Conservation (phyloP, 2,113 vertebrate genomes). For the Psammodynastes pulverulentus region DNA sequence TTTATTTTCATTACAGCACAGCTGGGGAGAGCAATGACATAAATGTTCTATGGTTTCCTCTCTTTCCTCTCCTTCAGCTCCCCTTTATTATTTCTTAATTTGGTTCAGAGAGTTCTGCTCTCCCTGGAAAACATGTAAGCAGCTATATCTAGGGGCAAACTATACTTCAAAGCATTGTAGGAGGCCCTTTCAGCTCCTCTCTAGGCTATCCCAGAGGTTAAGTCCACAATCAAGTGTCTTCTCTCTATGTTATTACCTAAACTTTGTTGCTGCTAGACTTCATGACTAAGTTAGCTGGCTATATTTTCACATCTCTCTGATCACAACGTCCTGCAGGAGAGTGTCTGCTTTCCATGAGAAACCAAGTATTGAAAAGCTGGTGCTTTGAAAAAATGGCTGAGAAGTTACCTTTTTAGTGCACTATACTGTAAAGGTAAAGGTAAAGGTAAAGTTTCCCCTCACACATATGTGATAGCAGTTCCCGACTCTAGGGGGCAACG, state of each 20-base stretch:
- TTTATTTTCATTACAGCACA: background rate
- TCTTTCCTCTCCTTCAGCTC: background rate
- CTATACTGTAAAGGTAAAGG: too few species aligned
- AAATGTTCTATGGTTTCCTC: background rate
- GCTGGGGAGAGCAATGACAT: background rate
- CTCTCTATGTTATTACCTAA: background rate
- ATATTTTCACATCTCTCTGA: background rate
- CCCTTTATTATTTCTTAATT: background rate
- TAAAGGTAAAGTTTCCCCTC: too few species aligned
- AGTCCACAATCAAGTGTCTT: background rate
- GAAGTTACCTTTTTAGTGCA: background rate
- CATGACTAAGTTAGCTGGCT: background rate
- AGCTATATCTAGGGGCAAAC: background rate
- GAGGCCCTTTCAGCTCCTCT: background rate
- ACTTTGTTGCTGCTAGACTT: background rate
- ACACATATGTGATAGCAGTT: too few species aligned
- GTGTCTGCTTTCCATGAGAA: background rate
- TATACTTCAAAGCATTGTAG: background rate
- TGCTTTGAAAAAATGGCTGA: background rate
- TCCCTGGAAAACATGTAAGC: background rate
- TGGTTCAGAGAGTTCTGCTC: background rate
- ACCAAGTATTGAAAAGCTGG: background rate
- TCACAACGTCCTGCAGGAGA: background rate
- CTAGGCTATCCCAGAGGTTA: background rate
- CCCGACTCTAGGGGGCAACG: too few species aligned